Base-by-base conservation (phyloP, 2,113 vertebrate genomes). In the Pseudonaja textilis region DNA sequence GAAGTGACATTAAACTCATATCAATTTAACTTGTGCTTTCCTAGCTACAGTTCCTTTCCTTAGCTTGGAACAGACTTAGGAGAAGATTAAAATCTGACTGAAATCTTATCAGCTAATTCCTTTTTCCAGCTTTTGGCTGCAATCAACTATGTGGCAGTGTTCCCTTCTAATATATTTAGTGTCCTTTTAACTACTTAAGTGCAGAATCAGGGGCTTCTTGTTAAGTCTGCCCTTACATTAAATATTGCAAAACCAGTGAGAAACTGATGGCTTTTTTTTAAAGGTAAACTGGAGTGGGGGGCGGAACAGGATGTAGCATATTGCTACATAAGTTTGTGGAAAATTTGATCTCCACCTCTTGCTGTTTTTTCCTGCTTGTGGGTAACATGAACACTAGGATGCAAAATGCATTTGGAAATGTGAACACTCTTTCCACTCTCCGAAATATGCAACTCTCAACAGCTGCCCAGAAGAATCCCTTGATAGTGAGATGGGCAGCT, bases 1-100 rank as follows among this genome's bases (percentile, higher is more conserved):
- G 34, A 69, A 94, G 91, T 94, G 1, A 87, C 69, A 11, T 87
- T 93, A 91, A 91, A 57, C 86, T 90, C 95, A 12, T 89, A 25
- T 69, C 89, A 14, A 29, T 94, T 57, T 87, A 9, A 88, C 23
- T 45, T 39, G 90, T n/a, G 2, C 55, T 50, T 92, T 93, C 50
- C 3, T 55, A 14, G 74, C 74, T 42, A 42, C 7, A 25, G 9
- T 9, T 81, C 87, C 69, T 12, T 90, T 4, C 0, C 11, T 54
- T 81, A 69, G 5, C 39, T 74, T 55, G 22, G 69, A 59, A 69
- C 2, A 45, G 91, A 2, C 25, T 94, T 74, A 87, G 74, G 59
- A 20, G 85, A 56, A 42, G 91, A 89, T 61, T 23, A 61, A 26
- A 29, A 25, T 34, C 26, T 90, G 18, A 18, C 74, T 45, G 86